phyloP scores from a whole-genome alignment of 2,113 vertebrate genomes.

The Marcusenius ussheri region DNA sequence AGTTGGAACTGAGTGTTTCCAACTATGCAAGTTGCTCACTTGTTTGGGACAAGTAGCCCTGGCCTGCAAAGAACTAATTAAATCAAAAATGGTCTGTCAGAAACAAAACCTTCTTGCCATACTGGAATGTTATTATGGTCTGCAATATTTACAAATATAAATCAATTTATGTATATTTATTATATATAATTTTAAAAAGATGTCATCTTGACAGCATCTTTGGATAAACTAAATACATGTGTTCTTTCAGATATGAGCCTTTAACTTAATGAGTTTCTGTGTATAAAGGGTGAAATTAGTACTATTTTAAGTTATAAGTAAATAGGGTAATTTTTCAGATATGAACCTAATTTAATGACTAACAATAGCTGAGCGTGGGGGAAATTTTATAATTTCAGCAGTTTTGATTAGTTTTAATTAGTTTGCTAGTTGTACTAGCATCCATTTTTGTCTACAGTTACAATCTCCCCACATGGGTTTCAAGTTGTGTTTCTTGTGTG shows the following conservation, averaged over 20 bases:
- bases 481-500: background rate
- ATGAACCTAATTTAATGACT: background rate
- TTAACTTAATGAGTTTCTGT: background rate
- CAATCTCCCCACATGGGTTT: background rate
- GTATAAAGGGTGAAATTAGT: background rate
- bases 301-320: background rate
- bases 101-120: background rate
- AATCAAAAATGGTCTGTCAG: background rate
- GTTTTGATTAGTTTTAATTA: background rate
- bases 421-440: background rate
- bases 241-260: background rate
- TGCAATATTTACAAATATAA: background rate
- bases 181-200: background rate
- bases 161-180: background rate
- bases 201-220: background rate
- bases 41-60: background rate
- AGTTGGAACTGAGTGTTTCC: no score
- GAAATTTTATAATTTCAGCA: background rate
- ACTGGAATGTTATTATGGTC: background rate
- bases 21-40: no score
- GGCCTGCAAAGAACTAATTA: background rate
- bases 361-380: background rate
- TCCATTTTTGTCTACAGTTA: background rate
- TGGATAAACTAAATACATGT: background rate
- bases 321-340: background rate